Evolutionary conservation across 92 coral and sea anemone species (phyloP).

Genomic region (Actinostola sp.): DNA sequence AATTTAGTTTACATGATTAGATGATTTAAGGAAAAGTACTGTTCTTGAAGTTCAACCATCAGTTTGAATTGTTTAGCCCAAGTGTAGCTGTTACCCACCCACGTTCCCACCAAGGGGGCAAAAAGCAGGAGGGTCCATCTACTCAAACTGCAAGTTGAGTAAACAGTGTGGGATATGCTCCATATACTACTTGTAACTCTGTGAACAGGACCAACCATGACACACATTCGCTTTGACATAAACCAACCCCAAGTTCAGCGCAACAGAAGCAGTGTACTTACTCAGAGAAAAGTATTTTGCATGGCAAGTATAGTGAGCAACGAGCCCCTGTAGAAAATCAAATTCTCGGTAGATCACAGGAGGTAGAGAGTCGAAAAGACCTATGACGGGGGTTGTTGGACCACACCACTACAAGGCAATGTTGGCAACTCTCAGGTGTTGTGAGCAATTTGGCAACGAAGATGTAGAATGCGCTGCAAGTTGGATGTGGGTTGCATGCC

Average conservation of each 20-base stretch:
- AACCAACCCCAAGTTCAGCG: conserved; percentile 42
- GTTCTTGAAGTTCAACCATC: too few relatives aligned
- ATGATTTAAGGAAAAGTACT: too few relatives aligned
- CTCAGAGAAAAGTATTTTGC: conserved; percentile 61
- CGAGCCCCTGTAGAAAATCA: conserved; percentile 32
- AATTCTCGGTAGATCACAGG: conserved; percentile 63
- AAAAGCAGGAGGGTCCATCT: too few relatives aligned
- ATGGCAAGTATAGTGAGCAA: conserved; percentile 48
- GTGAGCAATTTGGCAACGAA: conserved; percentile 46
- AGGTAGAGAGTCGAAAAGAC: conserved; percentile 75
- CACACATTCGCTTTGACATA: conserved; percentile 18
- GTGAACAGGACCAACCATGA: too few relatives aligned
- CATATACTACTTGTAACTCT: too few relatives aligned
- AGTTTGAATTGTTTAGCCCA: too few relatives aligned
- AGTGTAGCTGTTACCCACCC: too few relatives aligned
- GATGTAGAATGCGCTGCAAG: conserved; percentile 82
- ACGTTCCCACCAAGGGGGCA: too few relatives aligned
- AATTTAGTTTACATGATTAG: too few relatives aligned
- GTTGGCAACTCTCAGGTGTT: conserved; percentile 56
- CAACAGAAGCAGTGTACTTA: conserved; percentile 74
- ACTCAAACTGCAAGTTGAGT: too few relatives aligned
- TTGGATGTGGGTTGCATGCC: conserved; percentile 65
- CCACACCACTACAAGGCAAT: conserved; percentile 69
- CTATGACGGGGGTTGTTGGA: conserved; percentile 74
- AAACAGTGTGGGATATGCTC: too few relatives aligned